These are phyloP conservation scores for Manduca sexta DNA, from an alignment of 1,140 invertebrate species.

Conservation along the genomic window DNA sequence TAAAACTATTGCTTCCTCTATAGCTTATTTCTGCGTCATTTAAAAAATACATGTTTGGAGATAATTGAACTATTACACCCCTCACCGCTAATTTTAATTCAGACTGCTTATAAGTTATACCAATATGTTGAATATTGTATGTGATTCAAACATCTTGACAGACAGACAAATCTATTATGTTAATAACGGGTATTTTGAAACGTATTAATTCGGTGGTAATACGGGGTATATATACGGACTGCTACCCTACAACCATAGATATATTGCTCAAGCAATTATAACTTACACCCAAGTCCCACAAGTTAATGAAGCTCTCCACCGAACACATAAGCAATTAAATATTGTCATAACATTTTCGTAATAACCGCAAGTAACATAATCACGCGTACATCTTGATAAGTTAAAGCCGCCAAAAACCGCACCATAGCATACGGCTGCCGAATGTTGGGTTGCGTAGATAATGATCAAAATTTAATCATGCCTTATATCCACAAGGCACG, in stretches of 20 bases:
- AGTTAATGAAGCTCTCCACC: conserved; percentile 1
- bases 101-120: too few species aligned
- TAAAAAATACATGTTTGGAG: too few species aligned
- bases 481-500: conserved; percentile 16
- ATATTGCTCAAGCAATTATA: too few species aligned
- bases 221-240: too few species aligned
- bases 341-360: background rate
- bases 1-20: too few species aligned
- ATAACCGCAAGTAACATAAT: background rate
- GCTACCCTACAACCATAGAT: background rate
- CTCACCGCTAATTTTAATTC: too few species aligned
- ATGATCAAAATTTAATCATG: conserved; percentile 33
- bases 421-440: conserved; percentile 7
- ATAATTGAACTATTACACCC: too few species aligned
- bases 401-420: conserved; percentile 14
- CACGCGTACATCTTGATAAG: conserved; percentile 8
- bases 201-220: too few species aligned
- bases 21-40: too few species aligned
- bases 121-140: too few species aligned
- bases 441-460: conserved; percentile 18
- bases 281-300: background rate
- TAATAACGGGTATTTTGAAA: too few species aligned
- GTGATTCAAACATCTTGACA: too few species aligned
- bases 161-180: background rate
- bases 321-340: conserved; percentile 1